These are phyloP conservation scores for Enoplolaimus lenunculus DNA, from an alignment of 2,888 invertebrate species.

Conservation along the genomic window DNA sequence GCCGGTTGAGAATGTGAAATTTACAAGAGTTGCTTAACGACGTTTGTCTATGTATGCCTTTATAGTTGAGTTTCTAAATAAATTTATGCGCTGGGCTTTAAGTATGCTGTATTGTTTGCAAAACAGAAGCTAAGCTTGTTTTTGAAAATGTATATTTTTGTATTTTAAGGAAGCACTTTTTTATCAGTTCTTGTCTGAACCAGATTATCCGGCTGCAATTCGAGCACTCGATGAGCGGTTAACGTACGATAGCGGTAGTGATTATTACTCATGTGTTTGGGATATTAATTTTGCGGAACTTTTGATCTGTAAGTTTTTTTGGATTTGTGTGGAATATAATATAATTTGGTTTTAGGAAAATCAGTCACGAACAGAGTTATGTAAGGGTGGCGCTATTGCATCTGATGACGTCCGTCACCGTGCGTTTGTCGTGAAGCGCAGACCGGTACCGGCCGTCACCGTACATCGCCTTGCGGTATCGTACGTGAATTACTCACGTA, in stretches of 20 bases:
- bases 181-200: background rate
- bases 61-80: too few species aligned
- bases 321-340: background rate
- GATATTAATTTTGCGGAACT: background rate
- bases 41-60: too few species aligned
- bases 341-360: background rate
- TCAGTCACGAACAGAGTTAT: background rate
- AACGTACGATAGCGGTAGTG: background rate
- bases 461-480: too few species aligned
- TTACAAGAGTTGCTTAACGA: too few species aligned
- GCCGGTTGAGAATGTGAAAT: too few species aligned
- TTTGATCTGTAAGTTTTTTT: slow-evolving; percentile 1
- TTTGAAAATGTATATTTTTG: too few species aligned
- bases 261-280: background rate
- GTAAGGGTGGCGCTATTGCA: background rate
- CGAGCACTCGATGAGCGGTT: slow-evolving; percentile 24
- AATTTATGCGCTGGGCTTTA: too few species aligned
- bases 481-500: too few species aligned
- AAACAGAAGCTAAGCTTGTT: background rate
- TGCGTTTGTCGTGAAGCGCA: too few species aligned
- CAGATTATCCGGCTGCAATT: background rate
- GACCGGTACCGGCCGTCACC: too few species aligned
- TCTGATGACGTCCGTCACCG: too few species aligned
- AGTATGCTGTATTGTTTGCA: background rate
- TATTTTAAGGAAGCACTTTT: slow-evolving; percentile 10